phyloP scores from a whole-genome alignment of 2,113 vertebrate genomes.

The Hystrix cristata region DNA sequence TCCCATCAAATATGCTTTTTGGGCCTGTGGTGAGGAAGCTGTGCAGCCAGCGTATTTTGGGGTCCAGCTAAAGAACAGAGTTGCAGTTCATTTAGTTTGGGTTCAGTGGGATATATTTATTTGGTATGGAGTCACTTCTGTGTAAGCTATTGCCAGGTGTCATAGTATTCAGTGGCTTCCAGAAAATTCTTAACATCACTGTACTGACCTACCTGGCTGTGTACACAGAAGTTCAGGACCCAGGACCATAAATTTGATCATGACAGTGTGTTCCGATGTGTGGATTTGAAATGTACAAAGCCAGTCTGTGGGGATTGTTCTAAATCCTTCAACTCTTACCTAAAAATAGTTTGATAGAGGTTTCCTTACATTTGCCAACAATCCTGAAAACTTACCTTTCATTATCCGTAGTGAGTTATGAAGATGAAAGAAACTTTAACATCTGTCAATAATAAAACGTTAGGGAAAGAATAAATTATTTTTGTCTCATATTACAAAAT shows the following conservation, averaged over 20 bases:
- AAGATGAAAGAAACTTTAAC: not conserved
- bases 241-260: accelerated
- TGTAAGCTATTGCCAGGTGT: not conserved
- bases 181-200: not conserved
- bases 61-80: not conserved
- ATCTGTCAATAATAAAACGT: not conserved
- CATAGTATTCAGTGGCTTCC: not conserved
- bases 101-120: not conserved
- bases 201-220: not conserved
- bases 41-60: not conserved
- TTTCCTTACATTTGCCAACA: not conserved
- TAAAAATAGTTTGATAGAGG: not conserved
- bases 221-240: not conserved
- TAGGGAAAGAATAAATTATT: not conserved
- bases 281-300: not conserved
- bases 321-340: not conserved
- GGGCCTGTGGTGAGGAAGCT: not conserved
- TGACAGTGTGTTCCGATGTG: accelerated
- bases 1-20: not conserved
- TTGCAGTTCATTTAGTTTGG: not conserved
- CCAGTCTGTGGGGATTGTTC: not conserved
- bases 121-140: not conserved
- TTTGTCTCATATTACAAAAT: not conserved
- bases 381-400: not conserved
- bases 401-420: not conserved